These are phyloP conservation scores for Drosophila triauraria DNA, from an alignment of 1,140 invertebrate genomes.

Conservation along the genomic window DNA sequence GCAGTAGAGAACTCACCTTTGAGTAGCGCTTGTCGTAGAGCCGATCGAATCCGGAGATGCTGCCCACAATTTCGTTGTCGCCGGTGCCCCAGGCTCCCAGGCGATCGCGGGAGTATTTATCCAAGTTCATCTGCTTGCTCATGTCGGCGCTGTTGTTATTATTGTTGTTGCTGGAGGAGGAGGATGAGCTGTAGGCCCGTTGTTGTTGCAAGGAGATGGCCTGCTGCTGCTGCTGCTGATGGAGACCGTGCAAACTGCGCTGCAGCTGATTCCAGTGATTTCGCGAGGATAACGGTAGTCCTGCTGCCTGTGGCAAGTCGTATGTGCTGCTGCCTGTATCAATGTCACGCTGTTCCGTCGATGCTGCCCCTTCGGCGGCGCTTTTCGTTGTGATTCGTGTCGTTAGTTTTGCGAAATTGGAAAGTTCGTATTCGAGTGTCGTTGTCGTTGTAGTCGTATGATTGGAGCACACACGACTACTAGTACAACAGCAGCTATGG, in stretches of 20 bases:
- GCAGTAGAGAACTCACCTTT: conserved; percentile 69
- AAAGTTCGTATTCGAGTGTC: conserved; percentile 83
- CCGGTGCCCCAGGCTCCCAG: conserved; percentile 68
- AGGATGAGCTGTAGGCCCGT: conserved; percentile 35
- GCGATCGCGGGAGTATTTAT: conserved; percentile 65
- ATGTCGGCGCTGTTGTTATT: conserved; percentile 32
- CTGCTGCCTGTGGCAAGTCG: conserved; percentile 43
- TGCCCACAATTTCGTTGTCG: conserved; percentile 73
- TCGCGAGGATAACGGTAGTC: conserved; percentile 59
- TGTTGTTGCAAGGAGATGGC: conserved; percentile 35
- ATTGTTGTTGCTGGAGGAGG: conserved; percentile 8
- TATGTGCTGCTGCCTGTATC: conserved; percentile 11
- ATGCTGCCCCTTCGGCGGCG: conserved; percentile 59
- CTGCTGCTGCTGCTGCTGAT: conserved; percentile 38
- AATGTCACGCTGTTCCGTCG: conserved; percentile 15
- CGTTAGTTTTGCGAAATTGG: conserved; percentile 83
- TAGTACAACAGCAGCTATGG: conserved; percentile 46
- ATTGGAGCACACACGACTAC: conserved; percentile 81
- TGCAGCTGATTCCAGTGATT: conserved; percentile 70
- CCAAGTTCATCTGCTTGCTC: conserved; percentile 31
- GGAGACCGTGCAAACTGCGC: conserved; percentile 59
- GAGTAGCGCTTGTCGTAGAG: conserved; percentile 69
- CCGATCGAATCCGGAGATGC: conserved; percentile 67
- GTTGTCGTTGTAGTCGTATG: conserved; percentile 83
- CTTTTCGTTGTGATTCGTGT: conserved; percentile 82